Evolutionary conservation across 2,888 invertebrate species (phyloP).

Genomic region (Ferdinandea cuprea): DNA sequence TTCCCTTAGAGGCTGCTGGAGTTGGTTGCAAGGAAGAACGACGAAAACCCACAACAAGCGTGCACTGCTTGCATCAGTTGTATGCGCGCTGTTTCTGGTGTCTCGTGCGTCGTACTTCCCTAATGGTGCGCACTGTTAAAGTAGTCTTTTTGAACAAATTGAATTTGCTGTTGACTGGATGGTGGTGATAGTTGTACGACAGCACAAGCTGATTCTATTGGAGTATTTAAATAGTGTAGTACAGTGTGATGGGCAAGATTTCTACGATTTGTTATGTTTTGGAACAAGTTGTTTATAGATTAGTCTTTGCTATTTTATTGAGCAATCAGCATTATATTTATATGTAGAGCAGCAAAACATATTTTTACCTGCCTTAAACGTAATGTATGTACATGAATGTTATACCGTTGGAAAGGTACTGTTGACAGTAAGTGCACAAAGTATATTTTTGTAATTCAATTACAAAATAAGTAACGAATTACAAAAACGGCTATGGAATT

Average conservation of each 20-base stretch:
- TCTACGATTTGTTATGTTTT: no score
- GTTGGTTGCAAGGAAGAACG: background rate
- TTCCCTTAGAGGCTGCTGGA: constrained; percentile 22
- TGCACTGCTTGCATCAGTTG: constrained; percentile 42
- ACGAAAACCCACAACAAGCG: background rate
- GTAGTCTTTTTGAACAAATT: constrained; percentile 68
- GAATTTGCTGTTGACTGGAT: constrained; percentile 50
- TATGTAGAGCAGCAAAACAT: no score
- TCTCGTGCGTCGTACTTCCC: constrained; percentile 17
- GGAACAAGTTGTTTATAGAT: no score
- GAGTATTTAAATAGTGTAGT: background rate
- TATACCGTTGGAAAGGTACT: no score
- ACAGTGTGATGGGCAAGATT: constrained; percentile 31
- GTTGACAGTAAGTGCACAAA: no score
- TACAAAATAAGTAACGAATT: no score
- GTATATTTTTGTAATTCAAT: no score
- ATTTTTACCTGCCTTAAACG: no score
- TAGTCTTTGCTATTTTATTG: no score
- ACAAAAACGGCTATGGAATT: no score
- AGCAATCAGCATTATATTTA: no score
- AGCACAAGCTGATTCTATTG: constrained; percentile 32
- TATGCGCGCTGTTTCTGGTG: constrained; percentile 37
- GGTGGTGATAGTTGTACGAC: constrained; percentile 24
- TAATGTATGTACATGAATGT: no score
- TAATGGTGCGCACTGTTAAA: constrained; percentile 53